phyloP scores from a whole-genome alignment of 2,113 vertebrate genomes.

The Blennius ocellaris region DNA sequence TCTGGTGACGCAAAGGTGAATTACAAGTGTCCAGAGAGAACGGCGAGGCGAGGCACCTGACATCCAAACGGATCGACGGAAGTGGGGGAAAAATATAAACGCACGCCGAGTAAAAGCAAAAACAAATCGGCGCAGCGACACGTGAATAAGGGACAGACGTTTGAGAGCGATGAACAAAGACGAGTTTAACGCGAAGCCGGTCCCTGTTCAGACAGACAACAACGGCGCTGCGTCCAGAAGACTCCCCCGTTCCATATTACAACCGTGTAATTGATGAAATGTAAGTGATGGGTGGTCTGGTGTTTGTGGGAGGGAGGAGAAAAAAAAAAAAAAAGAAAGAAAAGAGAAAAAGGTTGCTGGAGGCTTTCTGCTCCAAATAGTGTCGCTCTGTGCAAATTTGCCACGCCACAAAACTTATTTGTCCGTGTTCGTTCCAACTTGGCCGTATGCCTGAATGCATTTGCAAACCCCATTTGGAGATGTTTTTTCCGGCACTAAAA shows the following conservation, averaged over 20 bases:
- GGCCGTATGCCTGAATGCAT: conserved; percentile 67
- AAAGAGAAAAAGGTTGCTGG: conserved; percentile 18
- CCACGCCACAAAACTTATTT: conserved; percentile 66
- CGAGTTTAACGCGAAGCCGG: conserved; percentile 10
- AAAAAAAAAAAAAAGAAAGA: too few relatives aligned
- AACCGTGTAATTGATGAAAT: conserved; percentile 23
- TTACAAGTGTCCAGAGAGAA: not conserved
- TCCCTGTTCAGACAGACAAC: conserved; percentile 18
- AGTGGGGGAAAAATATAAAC: not conserved
- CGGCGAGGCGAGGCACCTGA: not conserved
- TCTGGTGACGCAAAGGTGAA: not conserved
- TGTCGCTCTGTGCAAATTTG: conserved; percentile 48
- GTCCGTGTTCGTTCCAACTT: conserved; percentile 63
- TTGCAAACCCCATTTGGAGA: conserved; percentile 72
- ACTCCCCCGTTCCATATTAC: conserved; percentile 22
- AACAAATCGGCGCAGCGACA: too few relatives aligned
- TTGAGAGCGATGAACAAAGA: not conserved
- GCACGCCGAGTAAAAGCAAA: too few relatives aligned
- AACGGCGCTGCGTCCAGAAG: conserved; percentile 9
- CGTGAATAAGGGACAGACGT: too few relatives aligned
- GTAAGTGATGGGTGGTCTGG: conserved; percentile 35
- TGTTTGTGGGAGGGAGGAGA: not conserved
- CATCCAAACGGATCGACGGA: not conserved
- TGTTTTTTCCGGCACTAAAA: conserved; percentile 66
- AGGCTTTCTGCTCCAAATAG: conserved; percentile 39